Evolutionary conservation across 2,113 vertebrate genomes (phyloP).

Genomic region (Podilymbus podiceps): DNA sequence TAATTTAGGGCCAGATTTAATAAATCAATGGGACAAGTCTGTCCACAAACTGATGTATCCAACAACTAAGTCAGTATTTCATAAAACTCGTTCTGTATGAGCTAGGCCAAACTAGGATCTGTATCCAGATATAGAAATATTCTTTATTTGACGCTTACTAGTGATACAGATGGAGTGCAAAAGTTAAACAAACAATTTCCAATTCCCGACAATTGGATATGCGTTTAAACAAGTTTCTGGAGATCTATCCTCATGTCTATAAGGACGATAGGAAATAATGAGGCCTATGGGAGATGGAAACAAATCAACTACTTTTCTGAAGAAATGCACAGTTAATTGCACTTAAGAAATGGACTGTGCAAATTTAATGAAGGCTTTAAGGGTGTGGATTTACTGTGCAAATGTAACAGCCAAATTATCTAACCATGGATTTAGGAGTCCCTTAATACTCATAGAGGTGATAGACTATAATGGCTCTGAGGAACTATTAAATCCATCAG

Average conservation of each 20-base stretch:
- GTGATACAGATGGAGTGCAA: neutral
- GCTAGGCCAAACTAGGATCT: neutral
- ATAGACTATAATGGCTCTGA: constrained; percentile 58
- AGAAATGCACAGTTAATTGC: neutral
- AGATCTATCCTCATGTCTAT: neutral
- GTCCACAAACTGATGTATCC: neutral
- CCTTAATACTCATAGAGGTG: constrained; percentile 56
- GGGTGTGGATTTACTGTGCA: constrained; percentile 48
- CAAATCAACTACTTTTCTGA: constrained; percentile 7
- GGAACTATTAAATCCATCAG: constrained; percentile 58
- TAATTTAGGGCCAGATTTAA: neutral
- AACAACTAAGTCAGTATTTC: neutral
- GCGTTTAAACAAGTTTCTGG: neutral
- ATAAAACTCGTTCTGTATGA: neutral
- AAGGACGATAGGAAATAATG: neutral
- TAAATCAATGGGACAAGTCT: neutral
- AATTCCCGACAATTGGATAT: neutral
- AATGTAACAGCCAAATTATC: constrained; percentile 61
- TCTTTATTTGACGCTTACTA: neutral
- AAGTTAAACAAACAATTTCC: neutral
- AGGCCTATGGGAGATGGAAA: neutral
- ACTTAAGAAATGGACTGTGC: constrained; percentile 44
- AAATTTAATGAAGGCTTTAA: constrained; percentile 56
- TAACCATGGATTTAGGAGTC: constrained; percentile 56
- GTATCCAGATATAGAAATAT: neutral